A percentile compares a stretch with the other conserved stretches of the same genome.
These are phyloP conservation scores for Dioctria linearis DNA, from an alignment of 2,888 invertebrate species.

Conservation along the genomic window DNA sequence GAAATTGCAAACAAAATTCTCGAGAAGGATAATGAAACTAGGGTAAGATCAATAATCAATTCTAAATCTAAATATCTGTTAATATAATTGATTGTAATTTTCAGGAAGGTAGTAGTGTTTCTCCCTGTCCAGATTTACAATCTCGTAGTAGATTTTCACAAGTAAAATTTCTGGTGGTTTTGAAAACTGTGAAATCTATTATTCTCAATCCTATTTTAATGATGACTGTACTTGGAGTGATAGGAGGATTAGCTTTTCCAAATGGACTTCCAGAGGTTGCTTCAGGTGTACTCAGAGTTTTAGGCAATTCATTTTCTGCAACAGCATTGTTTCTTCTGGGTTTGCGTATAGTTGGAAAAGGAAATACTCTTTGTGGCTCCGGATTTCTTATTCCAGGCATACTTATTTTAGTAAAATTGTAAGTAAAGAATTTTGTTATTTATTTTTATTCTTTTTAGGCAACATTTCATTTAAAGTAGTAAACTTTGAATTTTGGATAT, in stretches of 20 bases:
- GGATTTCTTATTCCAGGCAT: conserved; percentile 88
- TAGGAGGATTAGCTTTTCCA: conserved; percentile 86
- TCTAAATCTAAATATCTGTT: neutral
- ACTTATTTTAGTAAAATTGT: conserved; percentile 91
- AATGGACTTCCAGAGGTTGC: conserved; percentile 84
- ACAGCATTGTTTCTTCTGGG: conserved; percentile 93
- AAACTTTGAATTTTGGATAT: too few species aligned
- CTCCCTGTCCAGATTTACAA: conserved; percentile 66
- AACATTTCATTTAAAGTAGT: too few species aligned
- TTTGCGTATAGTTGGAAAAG: conserved; percentile 92
- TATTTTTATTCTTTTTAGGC: too few species aligned
- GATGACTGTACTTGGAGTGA: conserved; percentile 93
- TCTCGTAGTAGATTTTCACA: conserved; percentile 64
- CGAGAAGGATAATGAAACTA: conserved; percentile 60
- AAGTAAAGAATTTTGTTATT: conserved; percentile 68
- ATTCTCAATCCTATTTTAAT: conserved; percentile 90
- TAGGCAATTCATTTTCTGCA: conserved; percentile 92
- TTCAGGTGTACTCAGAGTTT: conserved; percentile 82
- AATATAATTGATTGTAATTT: conserved; percentile 34
- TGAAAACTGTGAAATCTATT: conserved; percentile 79
- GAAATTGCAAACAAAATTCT: conserved; percentile 78
- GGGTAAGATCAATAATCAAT: conserved; percentile 60
- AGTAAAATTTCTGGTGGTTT: conserved; percentile 64
- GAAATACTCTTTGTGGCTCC: conserved; percentile 83
- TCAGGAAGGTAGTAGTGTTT: conserved; percentile 57